Evolutionary conservation across 2,797 vertebrate species (phyloP).

Genomic region (Pipistrellus nathusii): DNA sequence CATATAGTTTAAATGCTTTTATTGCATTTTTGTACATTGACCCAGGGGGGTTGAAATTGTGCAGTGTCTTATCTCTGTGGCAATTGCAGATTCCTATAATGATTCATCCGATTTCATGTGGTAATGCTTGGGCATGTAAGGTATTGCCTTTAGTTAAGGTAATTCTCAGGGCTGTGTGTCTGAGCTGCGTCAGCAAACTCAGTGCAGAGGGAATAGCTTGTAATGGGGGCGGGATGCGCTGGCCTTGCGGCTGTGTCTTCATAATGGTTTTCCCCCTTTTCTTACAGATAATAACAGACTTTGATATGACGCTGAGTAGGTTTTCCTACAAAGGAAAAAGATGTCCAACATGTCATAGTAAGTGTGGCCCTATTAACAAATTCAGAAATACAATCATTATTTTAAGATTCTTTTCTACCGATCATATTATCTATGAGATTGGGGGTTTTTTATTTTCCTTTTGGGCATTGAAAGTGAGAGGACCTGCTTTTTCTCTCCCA

Average conservation of each 20-base stretch:
- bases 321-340: constrained; percentile 95
- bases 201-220: neutral
- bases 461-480: neutral
- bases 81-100: neutral
- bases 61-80: neutral
- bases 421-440: neutral
- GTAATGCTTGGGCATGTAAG: neutral
- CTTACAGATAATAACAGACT: constrained; percentile 97
- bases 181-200: neutral
- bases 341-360: constrained; percentile 97
- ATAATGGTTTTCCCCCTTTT: constrained; percentile 78
- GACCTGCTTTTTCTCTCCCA: neutral
- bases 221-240: too few species aligned
- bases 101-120: constrained; percentile 11
- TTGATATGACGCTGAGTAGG: constrained; percentile 98
- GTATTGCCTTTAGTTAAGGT: neutral
- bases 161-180: neutral
- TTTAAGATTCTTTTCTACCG: neutral
- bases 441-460: neutral
- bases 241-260: neutral
- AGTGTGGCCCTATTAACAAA: constrained; percentile 82
- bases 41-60: neutral
- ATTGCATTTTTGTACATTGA: constrained; percentile 24
- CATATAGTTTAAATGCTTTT: neutral
- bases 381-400: neutral